Conservation (phyloP, 2,888 invertebrate genomes). For the Incurvaria masculella region DNA sequence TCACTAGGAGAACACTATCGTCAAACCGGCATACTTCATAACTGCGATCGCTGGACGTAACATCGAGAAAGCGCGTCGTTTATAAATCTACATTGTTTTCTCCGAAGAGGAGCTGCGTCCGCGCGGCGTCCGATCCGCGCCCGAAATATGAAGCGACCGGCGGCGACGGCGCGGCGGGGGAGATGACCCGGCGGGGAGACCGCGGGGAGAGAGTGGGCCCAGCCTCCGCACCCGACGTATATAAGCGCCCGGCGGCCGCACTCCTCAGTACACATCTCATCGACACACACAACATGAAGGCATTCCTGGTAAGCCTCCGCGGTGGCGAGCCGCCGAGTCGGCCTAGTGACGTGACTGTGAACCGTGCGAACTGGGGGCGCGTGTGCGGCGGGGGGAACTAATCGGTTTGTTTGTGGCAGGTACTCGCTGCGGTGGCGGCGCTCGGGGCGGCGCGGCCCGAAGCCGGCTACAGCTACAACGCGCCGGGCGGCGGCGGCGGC, state of each 20-base stretch:
- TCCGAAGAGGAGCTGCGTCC: conserved; percentile 38
- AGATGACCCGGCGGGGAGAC: not conserved
- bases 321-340: conserved; percentile 13
- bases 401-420: conserved; percentile 27
- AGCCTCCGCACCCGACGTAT: not conserved
- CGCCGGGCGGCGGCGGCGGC: conserved; percentile 40
- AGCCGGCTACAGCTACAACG: conserved; percentile 59
- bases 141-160: too few relatives aligned
- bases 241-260: not conserved
- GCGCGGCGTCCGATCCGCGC: too few relatives aligned
- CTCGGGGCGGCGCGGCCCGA: conserved; percentile 59
- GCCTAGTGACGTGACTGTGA: conserved; percentile 22
- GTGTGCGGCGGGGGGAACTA: not conserved
- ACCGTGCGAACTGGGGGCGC: conserved; percentile 16
- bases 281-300: not conserved
- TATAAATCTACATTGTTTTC: conserved; percentile 38
- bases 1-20: too few relatives aligned
- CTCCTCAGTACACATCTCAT: not conserved
- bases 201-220: not conserved
- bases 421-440: conserved; percentile 54
- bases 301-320: not conserved
- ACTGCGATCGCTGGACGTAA: too few relatives aligned
- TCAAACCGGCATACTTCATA: too few relatives aligned
- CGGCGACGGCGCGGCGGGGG: too few relatives aligned
- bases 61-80: too few relatives aligned